A percentile compares a stretch with the other conserved stretches of the same genome.
phyloP scores from a whole-genome alignment of 2,797 vertebrate species.

The Sciurus carolinensis region DNA sequence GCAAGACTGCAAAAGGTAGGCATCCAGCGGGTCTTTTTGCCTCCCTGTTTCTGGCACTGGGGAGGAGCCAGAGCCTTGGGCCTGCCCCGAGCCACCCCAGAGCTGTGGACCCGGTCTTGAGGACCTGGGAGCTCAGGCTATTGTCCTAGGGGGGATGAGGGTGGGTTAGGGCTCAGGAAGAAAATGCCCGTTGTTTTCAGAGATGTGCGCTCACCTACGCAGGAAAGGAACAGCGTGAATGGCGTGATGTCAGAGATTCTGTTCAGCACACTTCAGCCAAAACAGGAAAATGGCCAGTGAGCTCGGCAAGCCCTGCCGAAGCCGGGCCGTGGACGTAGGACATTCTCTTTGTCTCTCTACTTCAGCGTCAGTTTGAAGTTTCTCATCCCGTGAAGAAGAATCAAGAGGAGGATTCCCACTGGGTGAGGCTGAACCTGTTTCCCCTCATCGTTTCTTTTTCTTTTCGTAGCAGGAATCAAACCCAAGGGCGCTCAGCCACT shows the following conservation, averaged over 20 bases:
- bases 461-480: too few relatives aligned
- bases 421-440: not conserved
- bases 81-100: not conserved
- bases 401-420: not conserved
- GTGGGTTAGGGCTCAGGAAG: not conserved
- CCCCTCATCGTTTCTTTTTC: too few relatives aligned
- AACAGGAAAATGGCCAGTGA: not conserved
- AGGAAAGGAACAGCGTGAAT: not conserved
- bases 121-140: not conserved
- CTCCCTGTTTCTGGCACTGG: too few relatives aligned
- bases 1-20: not conserved
- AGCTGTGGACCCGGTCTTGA: not conserved
- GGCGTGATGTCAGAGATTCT: not conserved
- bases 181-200: not conserved
- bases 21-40: not conserved
- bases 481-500: too few relatives aligned
- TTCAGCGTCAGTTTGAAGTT: not conserved
- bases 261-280: not conserved
- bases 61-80: too few relatives aligned
- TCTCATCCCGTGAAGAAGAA: not conserved
- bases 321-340: too few relatives aligned
- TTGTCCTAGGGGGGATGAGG: not conserved
- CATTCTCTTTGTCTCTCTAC: not conserved
- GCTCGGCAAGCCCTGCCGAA: not conserved
- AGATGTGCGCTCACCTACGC: not conserved